Conservation (phyloP, 2,888 invertebrate genomes). For the Melinaea marsaeus region DNA sequence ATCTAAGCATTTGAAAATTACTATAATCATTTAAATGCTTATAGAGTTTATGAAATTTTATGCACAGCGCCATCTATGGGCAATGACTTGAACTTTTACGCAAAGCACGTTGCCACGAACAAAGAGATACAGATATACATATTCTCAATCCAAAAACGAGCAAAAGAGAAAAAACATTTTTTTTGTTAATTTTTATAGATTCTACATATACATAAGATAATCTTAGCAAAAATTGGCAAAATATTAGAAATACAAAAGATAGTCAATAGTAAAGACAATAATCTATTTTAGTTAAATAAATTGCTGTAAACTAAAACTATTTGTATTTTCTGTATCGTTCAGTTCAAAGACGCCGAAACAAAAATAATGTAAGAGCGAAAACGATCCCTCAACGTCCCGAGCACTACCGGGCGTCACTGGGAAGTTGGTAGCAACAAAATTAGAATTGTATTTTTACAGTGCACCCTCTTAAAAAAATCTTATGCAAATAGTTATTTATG, state of each 20-base stretch:
- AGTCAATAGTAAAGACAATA: neutral
- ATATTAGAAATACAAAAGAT: no score
- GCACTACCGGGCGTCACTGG: slow-evolving; percentile 57
- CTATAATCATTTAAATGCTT: no score
- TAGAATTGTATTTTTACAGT: slow-evolving; percentile 75
- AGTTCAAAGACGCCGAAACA: slow-evolving; percentile 40
- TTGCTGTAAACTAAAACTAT: slow-evolving; percentile 25
- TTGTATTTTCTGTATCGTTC: slow-evolving; percentile 25
- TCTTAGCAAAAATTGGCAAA: no score
- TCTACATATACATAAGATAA: no score
- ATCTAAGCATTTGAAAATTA: no score
- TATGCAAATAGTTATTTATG: slow-evolving; percentile 60
- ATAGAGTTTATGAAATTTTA: slow-evolving; percentile 7
- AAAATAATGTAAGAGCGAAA: slow-evolving; percentile 63
- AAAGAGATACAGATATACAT: no score
- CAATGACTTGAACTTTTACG: slow-evolving; percentile 22
- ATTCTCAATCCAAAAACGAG: no score
- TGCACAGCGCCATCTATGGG: slow-evolving; percentile 42
- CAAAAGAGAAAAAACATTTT: no score
- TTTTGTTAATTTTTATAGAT: no score
- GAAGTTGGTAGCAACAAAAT: slow-evolving; percentile 67
- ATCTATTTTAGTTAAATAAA: slow-evolving; percentile 13
- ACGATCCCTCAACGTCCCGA: slow-evolving; percentile 67
- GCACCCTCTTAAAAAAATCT: slow-evolving; percentile 65
- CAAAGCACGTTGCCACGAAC: slow-evolving; percentile 11